Percentiles rank a stretch among this genome's conserved stretches.
phyloP scores from a whole-genome alignment of 1,140 invertebrate species.

The Papilio glaucus region DNA sequence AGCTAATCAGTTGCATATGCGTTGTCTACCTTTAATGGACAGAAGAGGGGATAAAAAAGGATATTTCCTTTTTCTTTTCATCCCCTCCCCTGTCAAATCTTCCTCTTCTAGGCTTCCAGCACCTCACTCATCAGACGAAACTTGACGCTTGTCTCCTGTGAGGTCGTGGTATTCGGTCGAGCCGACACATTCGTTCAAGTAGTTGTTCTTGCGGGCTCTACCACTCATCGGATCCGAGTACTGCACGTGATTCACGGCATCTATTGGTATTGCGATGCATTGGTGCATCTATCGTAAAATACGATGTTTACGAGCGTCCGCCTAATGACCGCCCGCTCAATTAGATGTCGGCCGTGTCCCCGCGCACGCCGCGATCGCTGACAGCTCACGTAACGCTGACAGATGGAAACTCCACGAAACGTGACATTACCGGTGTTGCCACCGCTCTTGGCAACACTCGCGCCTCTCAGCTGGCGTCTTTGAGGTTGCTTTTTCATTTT shows the following conservation, averaged over 20 bases:
- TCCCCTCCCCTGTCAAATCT: too few relatives aligned
- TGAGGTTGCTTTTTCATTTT: constrained; percentile 48
- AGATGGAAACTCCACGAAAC: constrained; percentile 42
- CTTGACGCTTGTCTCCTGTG: too few relatives aligned
- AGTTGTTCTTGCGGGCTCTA: too few relatives aligned
- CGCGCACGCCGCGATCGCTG: constrained; percentile 13
- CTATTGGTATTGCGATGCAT: constrained; percentile 47
- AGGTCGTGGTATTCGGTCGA: too few relatives aligned
- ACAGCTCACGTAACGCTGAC: constrained; percentile 40
- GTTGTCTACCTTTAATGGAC: too few relatives aligned
- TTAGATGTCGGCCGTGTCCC: constrained; percentile 47
- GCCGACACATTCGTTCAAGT: too few relatives aligned
- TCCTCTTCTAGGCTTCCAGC: too few relatives aligned
- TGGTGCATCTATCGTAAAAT: constrained; percentile 57
- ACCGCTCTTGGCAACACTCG: constrained; percentile 46
- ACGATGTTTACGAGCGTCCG: constrained; percentile 56
- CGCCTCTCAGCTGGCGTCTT: constrained; percentile 43
- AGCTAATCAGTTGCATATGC: too few relatives aligned
- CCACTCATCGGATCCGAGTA: too few relatives aligned
- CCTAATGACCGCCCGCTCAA: constrained; percentile 61
- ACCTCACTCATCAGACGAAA: too few relatives aligned
- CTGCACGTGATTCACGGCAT: constrained; percentile 65
- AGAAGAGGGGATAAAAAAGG: too few relatives aligned
- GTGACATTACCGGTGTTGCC: constrained; percentile 48
- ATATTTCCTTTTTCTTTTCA: too few relatives aligned